Conservation (phyloP, 1,140 invertebrate species). For the Aethina tumida region DNA sequence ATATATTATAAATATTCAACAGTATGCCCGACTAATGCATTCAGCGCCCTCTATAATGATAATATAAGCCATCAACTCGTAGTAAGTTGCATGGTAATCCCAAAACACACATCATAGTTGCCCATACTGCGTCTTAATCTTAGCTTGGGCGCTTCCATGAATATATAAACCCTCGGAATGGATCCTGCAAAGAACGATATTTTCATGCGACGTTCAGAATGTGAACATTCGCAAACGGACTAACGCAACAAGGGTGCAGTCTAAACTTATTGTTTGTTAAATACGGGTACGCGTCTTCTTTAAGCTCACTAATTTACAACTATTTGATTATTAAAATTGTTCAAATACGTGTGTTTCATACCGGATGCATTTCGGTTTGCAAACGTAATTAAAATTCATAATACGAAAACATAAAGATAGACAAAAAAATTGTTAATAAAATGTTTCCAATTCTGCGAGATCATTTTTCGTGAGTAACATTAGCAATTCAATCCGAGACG, state of each 20-base stretch:
- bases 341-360: too few species aligned
- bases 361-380: too few species aligned
- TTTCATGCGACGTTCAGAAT: constrained; percentile 5
- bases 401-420: too few species aligned
- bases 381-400: too few species aligned
- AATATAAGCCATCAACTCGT: constrained; percentile 30
- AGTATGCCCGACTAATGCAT: constrained; percentile 28
- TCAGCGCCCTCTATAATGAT: constrained; percentile 25
- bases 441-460: too few species aligned
- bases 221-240: background rate
- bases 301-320: constrained; percentile 20
- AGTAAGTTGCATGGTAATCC: constrained; percentile 25
- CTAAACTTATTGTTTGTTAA: constrained; percentile 17
- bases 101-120: constrained; percentile 25
- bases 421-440: too few species aligned
- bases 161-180: constrained; percentile 28
- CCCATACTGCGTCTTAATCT: constrained; percentile 30
- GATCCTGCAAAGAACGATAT: constrained; percentile 18
- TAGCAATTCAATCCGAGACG: too few species aligned
- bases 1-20: constrained; percentile 31
- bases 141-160: constrained; percentile 30
- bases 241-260: constrained; percentile 7
- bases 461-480: too few species aligned
- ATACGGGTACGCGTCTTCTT: constrained; percentile 17
- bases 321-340: constrained; percentile 23